Base-by-base conservation (phyloP, 2,113 vertebrate genomes). In the Nestor notabilis region DNA sequence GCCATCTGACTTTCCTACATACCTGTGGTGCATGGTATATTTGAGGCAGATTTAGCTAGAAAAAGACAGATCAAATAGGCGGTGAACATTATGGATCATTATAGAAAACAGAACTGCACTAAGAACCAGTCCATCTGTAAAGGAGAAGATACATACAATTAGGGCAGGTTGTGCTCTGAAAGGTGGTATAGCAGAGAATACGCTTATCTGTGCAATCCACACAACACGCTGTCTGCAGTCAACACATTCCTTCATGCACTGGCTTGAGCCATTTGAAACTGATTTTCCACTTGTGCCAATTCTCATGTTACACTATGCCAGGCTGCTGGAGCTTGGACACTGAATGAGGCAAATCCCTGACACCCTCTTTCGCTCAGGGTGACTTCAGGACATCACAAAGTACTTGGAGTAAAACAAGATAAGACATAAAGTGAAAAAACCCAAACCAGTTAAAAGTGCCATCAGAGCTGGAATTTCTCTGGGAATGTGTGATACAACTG, bases 321-420 rank as follows among this genome's bases (percentile, higher is more conserved):
- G 82, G 84, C 49, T 63, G 64, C 53, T 95, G 63, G 52, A 85
- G 87, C 65, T 83, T 69, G 84, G 89, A 77, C 78, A 85, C 82
- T 75, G 82, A 90, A 87, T n/a, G 70, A 90, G 49, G 70, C 81
- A 95, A 90, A 94, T 76, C 93, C 78, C 74, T 82, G 94, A 77
- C 56, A 49, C 85, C 70, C 66, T 72, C 84, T 91, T 93, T 80
- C 75, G 78, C 75, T 91, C 75, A 65, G 93, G 90, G 95, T 96
- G 86, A 95, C 78, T 94, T 91, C 77, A 89, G 95, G 94, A 96
- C 94, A 97, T 74, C 78, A 80, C 49, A 53, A 90, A 90, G 71
- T 65, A 93, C 70, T 83, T 65, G 27, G 20, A 91, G 35, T 85
- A 96, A 95, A 91, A 91, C 44, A 89, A 86, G 90, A 77, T 83